These are phyloP conservation scores for Corydoras sp. DNA, from an alignment of 2,113 vertebrate species.

Conservation along the genomic window DNA sequence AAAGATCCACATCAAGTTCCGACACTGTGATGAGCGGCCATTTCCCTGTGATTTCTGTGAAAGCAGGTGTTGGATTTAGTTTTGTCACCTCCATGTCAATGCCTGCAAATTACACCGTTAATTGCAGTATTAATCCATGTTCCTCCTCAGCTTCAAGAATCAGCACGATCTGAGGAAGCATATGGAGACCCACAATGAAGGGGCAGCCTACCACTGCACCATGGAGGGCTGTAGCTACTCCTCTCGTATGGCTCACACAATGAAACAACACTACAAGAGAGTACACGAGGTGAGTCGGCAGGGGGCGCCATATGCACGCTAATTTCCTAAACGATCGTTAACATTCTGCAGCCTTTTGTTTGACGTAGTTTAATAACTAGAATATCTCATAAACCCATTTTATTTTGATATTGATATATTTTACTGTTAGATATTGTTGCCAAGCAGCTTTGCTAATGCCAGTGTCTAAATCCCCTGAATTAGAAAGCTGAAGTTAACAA, in stretches of 20 bases:
- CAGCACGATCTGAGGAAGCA: slow-evolving; percentile 67
- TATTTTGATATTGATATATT: no score
- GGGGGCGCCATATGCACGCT: background rate
- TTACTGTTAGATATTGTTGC: no score
- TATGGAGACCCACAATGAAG: slow-evolving; percentile 68
- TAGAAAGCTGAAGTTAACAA: no score
- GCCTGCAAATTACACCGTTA: background rate
- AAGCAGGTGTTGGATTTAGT: slow-evolving; percentile 47
- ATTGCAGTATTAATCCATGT: background rate
- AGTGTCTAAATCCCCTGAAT: no score
- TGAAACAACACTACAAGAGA: slow-evolving; percentile 64
- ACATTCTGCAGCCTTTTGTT: no score
- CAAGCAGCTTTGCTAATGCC: no score
- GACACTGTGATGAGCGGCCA: slow-evolving; percentile 63
- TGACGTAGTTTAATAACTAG: no score
- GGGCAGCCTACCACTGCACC: slow-evolving; percentile 67
- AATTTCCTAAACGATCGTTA: no score
- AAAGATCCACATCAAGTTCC: slow-evolving; percentile 67
- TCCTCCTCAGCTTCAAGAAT: slow-evolving; percentile 65
- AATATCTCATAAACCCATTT: no score
- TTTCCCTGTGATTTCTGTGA: slow-evolving; percentile 69
- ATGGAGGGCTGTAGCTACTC: slow-evolving; percentile 68
- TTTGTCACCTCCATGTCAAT: background rate
- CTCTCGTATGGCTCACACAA: slow-evolving; percentile 53
- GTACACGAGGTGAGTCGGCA: slow-evolving; percentile 54